Conservation (phyloP, 2,113 vertebrate genomes). For the Myanophis thanlyinensis region DNA sequence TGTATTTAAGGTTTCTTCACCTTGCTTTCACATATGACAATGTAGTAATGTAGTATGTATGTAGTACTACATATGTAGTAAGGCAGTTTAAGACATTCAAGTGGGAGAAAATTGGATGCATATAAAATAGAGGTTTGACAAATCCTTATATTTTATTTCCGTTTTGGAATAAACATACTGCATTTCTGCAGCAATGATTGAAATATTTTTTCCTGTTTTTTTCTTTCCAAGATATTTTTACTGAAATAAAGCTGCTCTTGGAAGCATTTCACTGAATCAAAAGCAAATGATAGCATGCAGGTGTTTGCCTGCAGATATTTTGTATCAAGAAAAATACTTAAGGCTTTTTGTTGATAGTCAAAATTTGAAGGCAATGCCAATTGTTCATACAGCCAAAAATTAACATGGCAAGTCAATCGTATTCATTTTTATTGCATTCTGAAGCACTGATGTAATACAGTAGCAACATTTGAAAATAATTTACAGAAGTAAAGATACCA, state of each 20-base stretch:
- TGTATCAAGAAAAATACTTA: not conserved
- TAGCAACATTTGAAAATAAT: not conserved
- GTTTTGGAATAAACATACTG: not conserved
- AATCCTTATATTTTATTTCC: slow-evolving; percentile 2
- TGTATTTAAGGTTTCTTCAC: not conserved
- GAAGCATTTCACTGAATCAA: slow-evolving; percentile 2
- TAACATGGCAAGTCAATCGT: not conserved
- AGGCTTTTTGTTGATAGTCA: slow-evolving; percentile 12
- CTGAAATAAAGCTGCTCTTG: slow-evolving; percentile 21
- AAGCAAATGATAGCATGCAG: rapidly evolving
- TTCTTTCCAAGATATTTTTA: slow-evolving; percentile 29
- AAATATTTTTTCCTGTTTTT: not conserved
- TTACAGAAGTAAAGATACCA: not conserved
- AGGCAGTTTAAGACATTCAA: slow-evolving; percentile 8
- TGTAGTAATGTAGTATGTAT: too few species aligned
- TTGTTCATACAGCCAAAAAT: too few species aligned
- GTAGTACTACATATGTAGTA: too few species aligned
- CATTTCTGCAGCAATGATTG: not conserved
- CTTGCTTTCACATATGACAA: not conserved
- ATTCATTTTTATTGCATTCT: not conserved
- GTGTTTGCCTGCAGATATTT: slow-evolving; percentile 14
- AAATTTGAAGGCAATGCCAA: not conserved
- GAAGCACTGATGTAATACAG: not conserved
- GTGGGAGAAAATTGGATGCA: slow-evolving; percentile 2
- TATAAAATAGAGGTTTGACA: not conserved